phyloP scores from a whole-genome alignment of 1,140 invertebrate genomes.

The Cherax destructor region DNA sequence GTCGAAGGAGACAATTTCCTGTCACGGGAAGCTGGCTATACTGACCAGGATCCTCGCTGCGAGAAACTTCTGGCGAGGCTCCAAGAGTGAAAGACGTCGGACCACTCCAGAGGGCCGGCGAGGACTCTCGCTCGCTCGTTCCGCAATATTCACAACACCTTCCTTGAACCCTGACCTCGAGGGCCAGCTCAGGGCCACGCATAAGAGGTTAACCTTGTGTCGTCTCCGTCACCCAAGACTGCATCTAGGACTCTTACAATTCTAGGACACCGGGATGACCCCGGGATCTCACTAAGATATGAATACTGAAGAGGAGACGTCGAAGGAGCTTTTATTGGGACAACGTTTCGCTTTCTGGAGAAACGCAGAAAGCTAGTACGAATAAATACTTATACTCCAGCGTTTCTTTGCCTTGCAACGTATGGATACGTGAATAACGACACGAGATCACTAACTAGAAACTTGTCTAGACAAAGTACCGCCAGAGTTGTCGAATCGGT shows the following conservation, averaged over 20 bases:
- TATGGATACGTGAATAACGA: too few species aligned
- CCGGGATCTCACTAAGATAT: not conserved
- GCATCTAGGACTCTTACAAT: too few species aligned
- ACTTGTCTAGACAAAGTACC: too few species aligned
- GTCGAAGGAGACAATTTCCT: not conserved
- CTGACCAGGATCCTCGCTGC: not conserved
- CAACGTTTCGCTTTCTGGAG: too few species aligned
- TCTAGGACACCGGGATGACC: too few species aligned
- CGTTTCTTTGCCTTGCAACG: too few species aligned
- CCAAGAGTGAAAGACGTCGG: conserved; percentile 9
- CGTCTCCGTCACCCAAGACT: not conserved
- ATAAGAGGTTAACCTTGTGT: not conserved
- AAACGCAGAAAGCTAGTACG: too few species aligned
- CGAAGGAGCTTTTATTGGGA: too few species aligned
- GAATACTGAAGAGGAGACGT: too few species aligned
- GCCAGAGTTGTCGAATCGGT: too few species aligned
- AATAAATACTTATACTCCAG: too few species aligned
- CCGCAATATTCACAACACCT: not conserved
- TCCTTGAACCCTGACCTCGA: conserved; percentile 5
- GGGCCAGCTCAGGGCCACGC: not conserved
- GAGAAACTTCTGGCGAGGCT: not conserved
- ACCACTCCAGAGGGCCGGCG: conserved; percentile 2
- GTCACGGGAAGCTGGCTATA: not conserved
- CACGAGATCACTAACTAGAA: too few species aligned
- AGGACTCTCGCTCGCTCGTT: not conserved